Evolutionary conservation across 2,888 invertebrate species (phyloP), one percentile per base, ranked within the genome.

Genomic region (Dioctria linearis): DNA sequence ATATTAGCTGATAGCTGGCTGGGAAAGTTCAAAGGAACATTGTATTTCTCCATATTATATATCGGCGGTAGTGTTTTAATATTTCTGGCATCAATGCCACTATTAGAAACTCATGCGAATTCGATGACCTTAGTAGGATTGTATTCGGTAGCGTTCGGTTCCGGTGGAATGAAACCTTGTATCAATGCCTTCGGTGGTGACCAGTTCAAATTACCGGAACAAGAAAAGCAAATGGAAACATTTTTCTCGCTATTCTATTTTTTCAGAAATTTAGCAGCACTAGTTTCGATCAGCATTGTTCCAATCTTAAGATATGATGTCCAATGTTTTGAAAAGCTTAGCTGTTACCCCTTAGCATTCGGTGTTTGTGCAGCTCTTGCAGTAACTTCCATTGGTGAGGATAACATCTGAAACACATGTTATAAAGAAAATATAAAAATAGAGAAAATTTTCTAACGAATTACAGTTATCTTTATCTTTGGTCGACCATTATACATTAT

Each of bases 121-220:
- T 85, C 85, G 46, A 87, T 94, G 82, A 93, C 93, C 1, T 88
- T 94, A 82, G 84, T 93, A 37, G 95, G 94, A 0, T 88, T 96
- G 42, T 86, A 92, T 11, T 88, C 95, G 83, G 93, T 95, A 81
- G 94, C 94, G 0, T 83, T 94, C 3, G 95, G 95, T 3, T 94
- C 95, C 0, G 95, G 95, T 0, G 95, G 95, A 3, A 95, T 96
- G 82, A 96, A 95, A 84, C 95, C 95, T 0, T 95, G 95, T 86
- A 95, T 95, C 0, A 90, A 94, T 0, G 93, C 95, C 0, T 95
- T 95, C 86, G 95, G 95, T 3, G 95, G 95, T 0, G 95, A 96
- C 87, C 95, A 95, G 87, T 94, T 95, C 85, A 87, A 89, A 13
- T 85, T 93, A 61, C 93, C 93, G 0, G 90, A 91, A 69, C 93